Conservation (phyloP, 1,140 invertebrate species). For the Diachasma alloeum region DNA sequence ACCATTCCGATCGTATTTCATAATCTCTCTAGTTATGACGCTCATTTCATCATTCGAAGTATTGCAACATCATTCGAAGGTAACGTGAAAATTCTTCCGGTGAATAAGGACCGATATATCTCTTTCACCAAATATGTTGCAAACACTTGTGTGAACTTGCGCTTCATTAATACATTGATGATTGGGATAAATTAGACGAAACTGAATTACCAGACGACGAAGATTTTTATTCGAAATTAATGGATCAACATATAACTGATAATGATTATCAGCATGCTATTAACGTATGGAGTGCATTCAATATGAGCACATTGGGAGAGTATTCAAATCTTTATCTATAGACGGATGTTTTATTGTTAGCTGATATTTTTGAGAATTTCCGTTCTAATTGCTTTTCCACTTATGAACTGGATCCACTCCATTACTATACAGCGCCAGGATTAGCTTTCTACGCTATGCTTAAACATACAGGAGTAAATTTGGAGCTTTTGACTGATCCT, state of each 20-base stretch:
- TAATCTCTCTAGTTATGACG: too few relatives aligned
- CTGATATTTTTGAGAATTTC: slow-evolving; percentile 65
- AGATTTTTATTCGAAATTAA: background rate
- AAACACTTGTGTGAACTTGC: too few relatives aligned
- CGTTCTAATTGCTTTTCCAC: slow-evolving; percentile 35
- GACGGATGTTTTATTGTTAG: slow-evolving; percentile 54
- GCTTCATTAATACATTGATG: background rate
- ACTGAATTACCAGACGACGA: background rate
- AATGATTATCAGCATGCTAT: slow-evolving; percentile 46
- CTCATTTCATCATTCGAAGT: too few relatives aligned
- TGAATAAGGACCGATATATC: too few relatives aligned
- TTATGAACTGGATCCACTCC: slow-evolving; percentile 49
- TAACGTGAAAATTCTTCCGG: too few relatives aligned
- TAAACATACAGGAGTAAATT: too few relatives aligned
- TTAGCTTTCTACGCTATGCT: too few relatives aligned
- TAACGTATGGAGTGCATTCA: slow-evolving; percentile 55
- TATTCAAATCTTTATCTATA: slow-evolving; percentile 60
- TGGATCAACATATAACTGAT: background rate
- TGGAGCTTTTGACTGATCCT: too few relatives aligned
- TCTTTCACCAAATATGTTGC: too few relatives aligned
- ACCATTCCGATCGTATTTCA: too few relatives aligned
- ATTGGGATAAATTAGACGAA: background rate
- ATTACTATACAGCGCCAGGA: slow-evolving; percentile 54
- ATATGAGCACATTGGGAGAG: slow-evolving; percentile 51
- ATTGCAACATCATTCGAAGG: too few relatives aligned